Evolutionary conservation across 2,113 vertebrate genomes (phyloP).

Genomic region (Todiramphus saurophagus): DNA sequence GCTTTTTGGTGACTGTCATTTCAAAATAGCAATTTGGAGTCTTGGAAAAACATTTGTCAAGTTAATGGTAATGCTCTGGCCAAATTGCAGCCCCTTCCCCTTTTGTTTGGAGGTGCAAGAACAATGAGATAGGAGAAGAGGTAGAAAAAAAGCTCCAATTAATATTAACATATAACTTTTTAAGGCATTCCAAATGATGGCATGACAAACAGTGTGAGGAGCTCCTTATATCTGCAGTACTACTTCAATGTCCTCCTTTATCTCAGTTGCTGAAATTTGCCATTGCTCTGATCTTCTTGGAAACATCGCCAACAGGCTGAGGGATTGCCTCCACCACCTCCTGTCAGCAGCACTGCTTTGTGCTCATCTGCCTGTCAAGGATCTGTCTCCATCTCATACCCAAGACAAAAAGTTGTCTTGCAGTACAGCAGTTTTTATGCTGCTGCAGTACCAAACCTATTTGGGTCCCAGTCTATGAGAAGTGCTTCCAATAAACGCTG

Average conservation of each 20-base stretch:
- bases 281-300: neutral
- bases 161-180: neutral
- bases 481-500: neutral
- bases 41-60: neutral
- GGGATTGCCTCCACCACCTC: neutral
- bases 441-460: neutral
- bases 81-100: neutral
- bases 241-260: neutral
- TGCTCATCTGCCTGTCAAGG: neutral
- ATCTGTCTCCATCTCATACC: neutral
- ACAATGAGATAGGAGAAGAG: neutral
- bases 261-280: neutral
- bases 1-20: neutral
- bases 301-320: neutral
- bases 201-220: neutral
- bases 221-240: neutral
- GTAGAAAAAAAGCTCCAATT: neutral
- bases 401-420: neutral
- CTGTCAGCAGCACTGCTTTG: neutral
- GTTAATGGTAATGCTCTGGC: neutral
- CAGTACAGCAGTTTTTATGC: neutral
- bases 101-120: neutral
- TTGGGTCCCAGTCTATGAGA: neutral
- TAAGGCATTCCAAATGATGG: neutral
- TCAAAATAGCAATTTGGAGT: neutral